Evolutionary conservation across 2,113 vertebrate genomes (phyloP), one percentile per base, ranked within the genome.

Genomic region (Clarias gariepinus): DNA sequence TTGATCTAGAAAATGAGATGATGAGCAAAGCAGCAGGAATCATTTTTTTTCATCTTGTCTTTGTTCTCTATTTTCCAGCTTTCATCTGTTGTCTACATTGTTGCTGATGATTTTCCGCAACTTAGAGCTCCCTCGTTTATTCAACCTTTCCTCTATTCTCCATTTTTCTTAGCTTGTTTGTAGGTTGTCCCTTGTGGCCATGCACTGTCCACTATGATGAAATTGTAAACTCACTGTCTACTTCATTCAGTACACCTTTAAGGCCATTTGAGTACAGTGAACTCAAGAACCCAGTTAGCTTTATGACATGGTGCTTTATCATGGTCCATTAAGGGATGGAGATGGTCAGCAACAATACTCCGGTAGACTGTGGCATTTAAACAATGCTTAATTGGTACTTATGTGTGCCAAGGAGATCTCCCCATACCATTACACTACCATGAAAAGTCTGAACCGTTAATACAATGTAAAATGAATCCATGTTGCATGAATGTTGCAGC

Each of bases 1-100:
- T 78, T 28, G 74, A 78, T 55, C 8, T 78, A 9, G 13, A 55
- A 55, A 78, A 78, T 82, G 57, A 33, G 81, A 74, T 85, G 77
- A 85, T 77, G 47, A 77, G 73, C 23, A 77, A 74, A 74, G 71
- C 36, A 74, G 10, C 71, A 47, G 71, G 36, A 47, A 47, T 23
- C 23, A 25, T 16, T 28, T 77, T 77, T 77, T 16, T 55, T 78
- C n/a, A 19, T 9, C 25, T 78, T 3, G 7, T 18, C 47, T 55
- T 77, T 76, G 23, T 52, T 1, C 23, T 77, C 11, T 28, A 13
- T 53, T 28, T 53, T 53, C 3, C 41, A 77, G 21, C 23, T 77
- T 53, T n/a, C 5, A 9, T n/a, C 30, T 8, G 2, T 55, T 55
- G 18, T 55, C 74, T 15, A 28, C 28, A 78, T 55, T 7, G 3